Evolutionary conservation across 1,140 invertebrate species (phyloP).

Genomic region (Drosophila carrolli): DNA sequence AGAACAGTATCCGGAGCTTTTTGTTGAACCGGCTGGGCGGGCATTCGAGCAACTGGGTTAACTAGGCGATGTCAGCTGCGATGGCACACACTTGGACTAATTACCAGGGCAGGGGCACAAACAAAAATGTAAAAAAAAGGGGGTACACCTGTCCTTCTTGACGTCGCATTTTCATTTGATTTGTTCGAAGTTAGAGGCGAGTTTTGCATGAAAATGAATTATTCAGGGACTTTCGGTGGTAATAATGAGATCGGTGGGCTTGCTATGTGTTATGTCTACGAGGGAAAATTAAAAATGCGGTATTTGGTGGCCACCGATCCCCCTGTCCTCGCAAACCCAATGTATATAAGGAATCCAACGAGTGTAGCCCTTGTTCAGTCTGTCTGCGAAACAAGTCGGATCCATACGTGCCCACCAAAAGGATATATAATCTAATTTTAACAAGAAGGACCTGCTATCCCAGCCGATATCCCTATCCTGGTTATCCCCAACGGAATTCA

Average conservation of each 20-base stretch:
- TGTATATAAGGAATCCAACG: conserved; percentile 59
- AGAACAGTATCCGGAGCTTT: background rate
- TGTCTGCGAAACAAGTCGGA: conserved; percentile 62
- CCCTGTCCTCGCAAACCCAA: conserved; percentile 11
- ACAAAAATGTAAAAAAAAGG: background rate
- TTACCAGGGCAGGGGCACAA: conserved; percentile 49
- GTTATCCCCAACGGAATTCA: background rate
- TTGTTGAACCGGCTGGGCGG: conserved; percentile 32
- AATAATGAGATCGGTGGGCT: conserved; percentile 49
- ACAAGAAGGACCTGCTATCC: conserved; percentile 15
- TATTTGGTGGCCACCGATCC: conserved; percentile 27
- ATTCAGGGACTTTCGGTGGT: conserved; percentile 49
- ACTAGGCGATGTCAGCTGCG: conserved; percentile 27
- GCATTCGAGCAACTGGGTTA: conserved; percentile 45
- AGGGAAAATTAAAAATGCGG: conserved; percentile 57
- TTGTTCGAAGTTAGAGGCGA: conserved; percentile 33
- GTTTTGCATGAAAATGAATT: conserved; percentile 67
- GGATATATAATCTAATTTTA: conserved; percentile 24
- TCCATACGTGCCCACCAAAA: conserved; percentile 46
- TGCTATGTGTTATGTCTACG: conserved; percentile 50
- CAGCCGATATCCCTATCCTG: conserved; percentile 25
- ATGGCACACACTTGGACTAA: conserved; percentile 63
- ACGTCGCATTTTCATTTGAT: conserved; percentile 51
- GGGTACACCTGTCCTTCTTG: conserved; percentile 31
- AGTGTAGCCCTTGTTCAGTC: conserved; percentile 67